Percentiles rank a stretch among this genome's conserved stretches.
phyloP scores from a whole-genome alignment of 2,888 invertebrate genomes.

The Drosophila meridionalis region DNA sequence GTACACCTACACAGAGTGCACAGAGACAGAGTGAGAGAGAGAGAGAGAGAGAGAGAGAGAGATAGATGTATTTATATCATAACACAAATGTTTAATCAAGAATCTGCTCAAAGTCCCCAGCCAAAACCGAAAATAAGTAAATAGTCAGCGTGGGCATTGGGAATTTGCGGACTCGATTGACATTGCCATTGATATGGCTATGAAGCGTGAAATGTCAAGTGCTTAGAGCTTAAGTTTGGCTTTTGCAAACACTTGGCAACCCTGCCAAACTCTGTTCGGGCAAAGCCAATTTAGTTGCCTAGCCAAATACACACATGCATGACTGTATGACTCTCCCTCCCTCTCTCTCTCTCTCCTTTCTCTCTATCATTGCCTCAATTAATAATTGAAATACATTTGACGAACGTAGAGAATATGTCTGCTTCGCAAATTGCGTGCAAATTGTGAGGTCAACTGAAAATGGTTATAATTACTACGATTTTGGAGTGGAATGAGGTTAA shows the following conservation, averaged over 20 bases:
- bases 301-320: constrained; percentile 15
- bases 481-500: background rate
- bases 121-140: constrained; percentile 23
- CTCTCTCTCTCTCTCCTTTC: background rate
- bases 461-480: constrained; percentile 1
- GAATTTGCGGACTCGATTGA: constrained; percentile 13
- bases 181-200: constrained; percentile 32
- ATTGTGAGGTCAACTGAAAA: constrained; percentile 10
- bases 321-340: background rate
- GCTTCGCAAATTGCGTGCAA: constrained; percentile 5
- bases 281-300: constrained; percentile 20
- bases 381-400: constrained; percentile 20
- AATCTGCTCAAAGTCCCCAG: constrained; percentile 12
- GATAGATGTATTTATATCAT: constrained; percentile 60
- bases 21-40: background rate
- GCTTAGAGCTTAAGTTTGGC: constrained; percentile 55
- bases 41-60: constrained; percentile 2
- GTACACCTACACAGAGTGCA: constrained; percentile 38
- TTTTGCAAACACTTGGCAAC: constrained; percentile 55
- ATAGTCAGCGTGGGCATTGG: constrained; percentile 6
- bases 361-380: constrained; percentile 2
- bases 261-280: constrained; percentile 14
- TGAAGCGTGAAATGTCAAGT: constrained; percentile 73
- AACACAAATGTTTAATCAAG: constrained; percentile 77
- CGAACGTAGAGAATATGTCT: background rate